Conservation (phyloP, 2,113 vertebrate genomes). For the Callithrix jacchus region DNA sequence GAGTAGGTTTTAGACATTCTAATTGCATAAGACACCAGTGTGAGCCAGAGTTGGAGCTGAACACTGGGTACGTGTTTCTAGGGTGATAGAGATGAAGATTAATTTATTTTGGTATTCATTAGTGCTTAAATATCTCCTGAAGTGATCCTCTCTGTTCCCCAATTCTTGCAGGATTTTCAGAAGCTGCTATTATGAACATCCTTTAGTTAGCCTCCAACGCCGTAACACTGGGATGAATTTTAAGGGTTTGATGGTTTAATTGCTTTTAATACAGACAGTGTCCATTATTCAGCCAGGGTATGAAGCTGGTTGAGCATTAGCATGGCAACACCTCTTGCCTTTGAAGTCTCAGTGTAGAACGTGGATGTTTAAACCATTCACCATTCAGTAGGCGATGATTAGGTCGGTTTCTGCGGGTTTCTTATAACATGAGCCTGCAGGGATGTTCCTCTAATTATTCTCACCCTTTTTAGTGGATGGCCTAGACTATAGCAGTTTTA, state of each 20-base stretch:
- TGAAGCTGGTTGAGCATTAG: neutral
- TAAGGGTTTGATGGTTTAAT: conserved; percentile 47
- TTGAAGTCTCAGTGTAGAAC: conserved; percentile 36
- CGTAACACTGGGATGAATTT: neutral
- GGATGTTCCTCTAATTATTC: conserved; percentile 67
- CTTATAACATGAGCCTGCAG: neutral
- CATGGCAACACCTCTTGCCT: conserved; percentile 42
- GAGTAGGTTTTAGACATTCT: neutral
- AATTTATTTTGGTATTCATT: conserved; percentile 23
- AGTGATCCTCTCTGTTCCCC: neutral
- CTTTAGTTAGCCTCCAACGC: neutral
- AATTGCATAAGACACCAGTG: neutral
- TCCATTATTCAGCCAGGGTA: neutral
- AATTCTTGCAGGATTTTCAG: conserved; percentile 8
- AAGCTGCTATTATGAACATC: conserved; percentile 16
- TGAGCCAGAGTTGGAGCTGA: neutral
- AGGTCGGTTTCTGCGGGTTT: conserved; percentile 36
- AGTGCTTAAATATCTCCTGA: neutral
- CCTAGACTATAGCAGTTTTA: neutral
- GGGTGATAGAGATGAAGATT: neutral
- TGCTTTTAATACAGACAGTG: conserved; percentile 32
- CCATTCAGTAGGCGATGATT: conserved; percentile 30
- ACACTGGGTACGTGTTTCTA: neutral
- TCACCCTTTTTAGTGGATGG: conserved; percentile 7
- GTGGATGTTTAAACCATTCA: neutral